Percentiles rank a stretch among this genome's conserved stretches.
Evolutionary conservation across 1,140 invertebrate genomes (phyloP).

Genomic region (Drosophila rhopaloa): DNA sequence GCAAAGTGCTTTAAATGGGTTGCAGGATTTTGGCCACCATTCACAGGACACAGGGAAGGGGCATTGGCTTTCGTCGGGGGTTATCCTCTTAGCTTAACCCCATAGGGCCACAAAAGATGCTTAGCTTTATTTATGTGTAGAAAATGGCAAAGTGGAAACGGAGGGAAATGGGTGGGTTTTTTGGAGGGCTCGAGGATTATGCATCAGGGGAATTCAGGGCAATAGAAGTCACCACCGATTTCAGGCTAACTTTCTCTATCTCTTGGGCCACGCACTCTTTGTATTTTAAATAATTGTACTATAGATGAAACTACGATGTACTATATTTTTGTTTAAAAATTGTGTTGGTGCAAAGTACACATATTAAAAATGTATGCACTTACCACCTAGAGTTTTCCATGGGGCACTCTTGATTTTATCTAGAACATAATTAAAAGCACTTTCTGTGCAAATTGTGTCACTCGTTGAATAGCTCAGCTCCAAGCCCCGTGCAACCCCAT

Average conservation of each 20-base stretch:
- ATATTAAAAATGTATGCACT: too few species aligned
- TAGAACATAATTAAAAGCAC: constrained; percentile 11
- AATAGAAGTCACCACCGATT: background rate
- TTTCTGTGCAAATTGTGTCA: constrained; percentile 17
- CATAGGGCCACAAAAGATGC: constrained; percentile 63
- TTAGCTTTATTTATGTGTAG: constrained; percentile 74
- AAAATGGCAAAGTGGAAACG: constrained; percentile 33
- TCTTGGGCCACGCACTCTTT: background rate
- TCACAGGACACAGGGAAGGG: constrained; percentile 11
- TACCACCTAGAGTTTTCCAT: background rate
- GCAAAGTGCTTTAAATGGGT: constrained; percentile 62
- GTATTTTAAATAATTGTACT: too few species aligned
- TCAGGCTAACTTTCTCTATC: background rate
- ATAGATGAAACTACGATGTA: too few species aligned
- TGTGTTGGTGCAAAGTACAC: too few species aligned
- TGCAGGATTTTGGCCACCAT: constrained; percentile 39
- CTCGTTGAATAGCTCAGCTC: background rate
- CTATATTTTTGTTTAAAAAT: too few species aligned
- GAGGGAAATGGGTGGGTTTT: background rate
- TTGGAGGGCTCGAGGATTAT: constrained; percentile 32
- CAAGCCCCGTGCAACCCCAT: background rate
- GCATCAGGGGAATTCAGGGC: constrained; percentile 7
- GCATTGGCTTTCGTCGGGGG: constrained; percentile 58
- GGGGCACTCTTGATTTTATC: constrained; percentile 6
- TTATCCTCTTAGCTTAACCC: constrained; percentile 69